Conservation (phyloP, 2,888 invertebrate genomes). For the Anthrax anthrax region DNA sequence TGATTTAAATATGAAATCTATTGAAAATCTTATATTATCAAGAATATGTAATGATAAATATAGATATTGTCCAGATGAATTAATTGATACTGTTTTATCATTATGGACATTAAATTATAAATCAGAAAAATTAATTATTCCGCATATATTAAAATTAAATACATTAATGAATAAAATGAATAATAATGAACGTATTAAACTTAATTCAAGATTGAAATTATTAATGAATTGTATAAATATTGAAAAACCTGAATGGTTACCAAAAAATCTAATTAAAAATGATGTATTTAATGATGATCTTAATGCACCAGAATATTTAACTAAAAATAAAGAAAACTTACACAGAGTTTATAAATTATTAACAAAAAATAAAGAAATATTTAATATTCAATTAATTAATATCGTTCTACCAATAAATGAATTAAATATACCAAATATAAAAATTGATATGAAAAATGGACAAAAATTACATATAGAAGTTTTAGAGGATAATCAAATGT, state of each 20-base stretch:
- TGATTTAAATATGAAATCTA: conserved; percentile 16
- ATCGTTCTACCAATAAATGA: conserved; percentile 24
- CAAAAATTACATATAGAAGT: conserved; percentile 20
- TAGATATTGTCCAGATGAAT: conserved; percentile 23
- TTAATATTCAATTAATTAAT: conserved; percentile 17
- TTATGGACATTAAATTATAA: conserved; percentile 25
- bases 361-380: conserved; percentile 11
- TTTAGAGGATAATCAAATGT: conserved; percentile 20
- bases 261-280: neutral
- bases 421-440: conserved; percentile 27
- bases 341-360: conserved; percentile 17
- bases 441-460: conserved; percentile 15
- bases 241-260: conserved; percentile 22
- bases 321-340: conserved; percentile 19
- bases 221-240: conserved; percentile 25
- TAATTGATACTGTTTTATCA: conserved; percentile 26
- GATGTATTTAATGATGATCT: conserved; percentile 17
- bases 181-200: conserved; percentile 22
- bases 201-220: conserved; percentile 26
- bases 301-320: conserved; percentile 21
- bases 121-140: conserved; percentile 19
- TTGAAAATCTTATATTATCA: conserved; percentile 20
- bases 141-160: conserved; percentile 13
- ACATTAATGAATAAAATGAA: conserved; percentile 2
- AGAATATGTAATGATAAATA: conserved; percentile 23